These are phyloP conservation scores for Nematopogon swammerdamellus DNA, from an alignment of 2,888 invertebrate genomes.

Conservation along the genomic window DNA sequence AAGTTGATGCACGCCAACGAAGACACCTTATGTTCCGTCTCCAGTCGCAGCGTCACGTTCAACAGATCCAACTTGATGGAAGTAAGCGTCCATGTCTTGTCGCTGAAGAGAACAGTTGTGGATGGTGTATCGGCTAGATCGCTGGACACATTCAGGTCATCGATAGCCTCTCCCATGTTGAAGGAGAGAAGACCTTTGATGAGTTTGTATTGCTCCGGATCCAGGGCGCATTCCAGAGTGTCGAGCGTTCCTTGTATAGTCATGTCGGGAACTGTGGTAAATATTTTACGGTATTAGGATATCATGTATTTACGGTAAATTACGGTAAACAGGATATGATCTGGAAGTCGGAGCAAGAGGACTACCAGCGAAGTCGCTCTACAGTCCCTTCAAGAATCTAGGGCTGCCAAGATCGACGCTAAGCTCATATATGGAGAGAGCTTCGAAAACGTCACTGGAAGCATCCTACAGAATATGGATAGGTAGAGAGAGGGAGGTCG, in stretches of 20 bases:
- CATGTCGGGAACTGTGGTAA: slow-evolving; percentile 75
- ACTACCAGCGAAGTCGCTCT: no score
- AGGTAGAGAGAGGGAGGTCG: no score
- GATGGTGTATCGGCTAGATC: slow-evolving; percentile 4
- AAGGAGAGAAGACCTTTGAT: slow-evolving; percentile 83
- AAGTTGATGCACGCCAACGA: slow-evolving; percentile 87
- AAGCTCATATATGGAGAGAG: no score
- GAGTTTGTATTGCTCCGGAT: slow-evolving; percentile 82
- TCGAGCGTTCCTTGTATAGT: slow-evolving; percentile 82
- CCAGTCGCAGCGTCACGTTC: slow-evolving; percentile 77
- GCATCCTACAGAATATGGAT: no score
- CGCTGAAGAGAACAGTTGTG: slow-evolving; percentile 9
- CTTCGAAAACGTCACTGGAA: no score
- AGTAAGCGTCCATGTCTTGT: slow-evolving; percentile 70
- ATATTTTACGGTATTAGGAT: no score
- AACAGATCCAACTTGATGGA: slow-evolving; percentile 79
- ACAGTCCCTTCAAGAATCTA: no score
- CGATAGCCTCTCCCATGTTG: slow-evolving; percentile 85
- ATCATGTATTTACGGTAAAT: no score
- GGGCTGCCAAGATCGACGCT: no score
- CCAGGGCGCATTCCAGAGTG: slow-evolving; percentile 77
- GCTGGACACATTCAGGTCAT: slow-evolving; percentile 47
- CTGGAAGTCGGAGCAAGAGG: no score
- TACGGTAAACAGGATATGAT: no score
- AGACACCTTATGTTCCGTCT: slow-evolving; percentile 51